A percentile compares a stretch with the other conserved stretches of the same genome.
Conservation (phyloP, 2,888 invertebrate species). For the Tineola bisselliella region DNA sequence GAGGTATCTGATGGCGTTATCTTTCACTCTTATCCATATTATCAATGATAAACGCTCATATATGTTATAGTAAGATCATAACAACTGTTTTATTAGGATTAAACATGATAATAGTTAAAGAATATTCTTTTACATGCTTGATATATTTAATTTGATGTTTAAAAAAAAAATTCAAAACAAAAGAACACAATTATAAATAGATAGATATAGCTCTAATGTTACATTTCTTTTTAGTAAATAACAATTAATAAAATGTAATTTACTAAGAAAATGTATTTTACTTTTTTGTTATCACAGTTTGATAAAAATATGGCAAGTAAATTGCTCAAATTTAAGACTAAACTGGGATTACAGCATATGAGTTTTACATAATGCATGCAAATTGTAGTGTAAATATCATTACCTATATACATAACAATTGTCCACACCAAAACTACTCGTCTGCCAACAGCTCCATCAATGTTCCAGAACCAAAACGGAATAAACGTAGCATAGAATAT, state of each 20-base stretch:
- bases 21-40: neutral
- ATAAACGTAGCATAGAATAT: slow-evolving; percentile 91
- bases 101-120: neutral
- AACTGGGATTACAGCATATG: no score
- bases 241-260: no score
- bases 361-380: neutral
- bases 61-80: neutral
- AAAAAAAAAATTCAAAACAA: no score
- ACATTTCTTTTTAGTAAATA: no score
- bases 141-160: no score
- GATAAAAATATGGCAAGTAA: no score
- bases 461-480: slow-evolving; percentile 95
- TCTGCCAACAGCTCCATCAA: slow-evolving; percentile 87
- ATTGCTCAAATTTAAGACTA: no score
- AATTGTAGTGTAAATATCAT: slow-evolving; percentile 17
- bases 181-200: no score
- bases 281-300: no score
- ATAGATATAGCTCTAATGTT: no score
- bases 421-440: slow-evolving; percentile 86
- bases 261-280: no score
- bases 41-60: neutral
- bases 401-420: slow-evolving; percentile 85
- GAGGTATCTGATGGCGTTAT: neutral
- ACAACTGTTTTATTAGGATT: neutral
- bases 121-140: no score